These are phyloP conservation scores for Sciurus carolinensis DNA, from an alignment of 2,797 vertebrate species.

Conservation along the genomic window DNA sequence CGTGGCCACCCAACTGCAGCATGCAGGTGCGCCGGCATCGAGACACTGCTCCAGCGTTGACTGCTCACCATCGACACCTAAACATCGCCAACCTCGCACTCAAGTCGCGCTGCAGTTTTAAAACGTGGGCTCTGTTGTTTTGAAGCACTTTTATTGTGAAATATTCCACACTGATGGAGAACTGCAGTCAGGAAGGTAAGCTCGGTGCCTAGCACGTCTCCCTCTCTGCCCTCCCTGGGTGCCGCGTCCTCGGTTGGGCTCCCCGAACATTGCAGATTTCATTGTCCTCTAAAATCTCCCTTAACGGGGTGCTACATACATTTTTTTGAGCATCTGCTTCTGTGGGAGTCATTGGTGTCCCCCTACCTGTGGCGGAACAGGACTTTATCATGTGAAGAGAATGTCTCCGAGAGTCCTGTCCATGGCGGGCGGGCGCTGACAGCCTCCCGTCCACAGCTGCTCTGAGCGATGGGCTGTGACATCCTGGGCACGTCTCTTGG, in stretches of 20 bases:
- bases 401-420: neutral
- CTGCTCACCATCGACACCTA: too few relatives aligned
- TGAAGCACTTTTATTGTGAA: neutral
- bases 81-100: neutral
- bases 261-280: too few relatives aligned
- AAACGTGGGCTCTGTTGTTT: neutral
- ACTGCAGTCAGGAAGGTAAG: neutral
- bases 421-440: neutral
- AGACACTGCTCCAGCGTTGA: too few relatives aligned
- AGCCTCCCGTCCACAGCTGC: neutral
- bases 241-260: neutral
- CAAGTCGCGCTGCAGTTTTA: neutral
- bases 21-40: rapidly evolving
- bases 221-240: neutral
- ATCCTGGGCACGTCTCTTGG: neutral
- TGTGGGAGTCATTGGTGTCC: too few relatives aligned
- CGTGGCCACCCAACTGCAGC: neutral
- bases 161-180: neutral
- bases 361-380: neutral
- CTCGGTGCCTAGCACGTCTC: neutral
- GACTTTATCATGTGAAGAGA: neutral
- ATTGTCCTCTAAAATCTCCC: neutral
- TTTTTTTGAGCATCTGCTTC: neutral
- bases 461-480: too few relatives aligned
- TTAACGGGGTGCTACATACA: neutral